phyloP scores from a whole-genome alignment of 2,113 vertebrate genomes.

The Mus pahari region DNA sequence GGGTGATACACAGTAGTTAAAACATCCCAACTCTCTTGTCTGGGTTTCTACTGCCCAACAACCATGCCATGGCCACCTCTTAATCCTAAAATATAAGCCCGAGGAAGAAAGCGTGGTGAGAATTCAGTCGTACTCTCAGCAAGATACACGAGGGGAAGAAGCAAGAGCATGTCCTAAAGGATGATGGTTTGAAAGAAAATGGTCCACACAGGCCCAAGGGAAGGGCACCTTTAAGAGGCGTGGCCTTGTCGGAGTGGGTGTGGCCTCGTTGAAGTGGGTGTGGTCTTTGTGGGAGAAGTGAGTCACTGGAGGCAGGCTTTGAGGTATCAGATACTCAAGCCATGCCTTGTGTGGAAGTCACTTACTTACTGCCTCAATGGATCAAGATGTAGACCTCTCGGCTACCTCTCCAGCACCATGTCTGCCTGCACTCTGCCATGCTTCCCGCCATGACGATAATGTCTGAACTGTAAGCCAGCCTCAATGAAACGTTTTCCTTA shows the following conservation, averaged over 20 bases:
- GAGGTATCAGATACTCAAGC: neutral
- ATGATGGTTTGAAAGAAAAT: neutral
- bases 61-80: neutral
- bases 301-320: neutral
- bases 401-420: neutral
- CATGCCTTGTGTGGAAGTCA: neutral
- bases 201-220: neutral
- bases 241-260: neutral
- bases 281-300: too few species aligned
- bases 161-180: neutral
- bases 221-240: neutral
- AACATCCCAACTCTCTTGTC: neutral
- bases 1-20: neutral
- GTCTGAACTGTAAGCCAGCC: neutral
- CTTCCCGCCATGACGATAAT: neutral
- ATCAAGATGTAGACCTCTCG: neutral
- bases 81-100: neutral
- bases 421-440: neutral
- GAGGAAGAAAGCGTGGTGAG: neutral
- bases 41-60: neutral
- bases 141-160: neutral
- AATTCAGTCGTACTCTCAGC: neutral
- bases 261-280: neutral
- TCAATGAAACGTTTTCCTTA: neutral
- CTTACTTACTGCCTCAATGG: neutral